These are phyloP conservation scores for Oophaga sylvatica DNA, from an alignment of 2,797 vertebrate species.

Conservation along the genomic window DNA sequence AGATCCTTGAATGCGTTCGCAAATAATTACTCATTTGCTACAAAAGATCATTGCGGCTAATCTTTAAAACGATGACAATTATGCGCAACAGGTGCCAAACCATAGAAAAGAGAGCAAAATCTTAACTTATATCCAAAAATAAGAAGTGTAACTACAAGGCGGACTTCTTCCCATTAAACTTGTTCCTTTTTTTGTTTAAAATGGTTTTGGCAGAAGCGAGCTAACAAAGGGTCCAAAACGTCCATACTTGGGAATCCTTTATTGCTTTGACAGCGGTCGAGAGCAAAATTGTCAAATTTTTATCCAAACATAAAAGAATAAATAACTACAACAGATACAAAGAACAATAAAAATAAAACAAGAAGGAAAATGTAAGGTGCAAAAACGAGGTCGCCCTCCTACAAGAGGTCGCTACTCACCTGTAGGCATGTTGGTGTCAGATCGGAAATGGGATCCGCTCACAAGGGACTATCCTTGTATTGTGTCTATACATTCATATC, in stretches of 20 bases:
- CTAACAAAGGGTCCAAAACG: background rate
- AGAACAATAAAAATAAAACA: background rate
- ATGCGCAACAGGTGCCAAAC: constrained; percentile 17
- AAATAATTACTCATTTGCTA: constrained; percentile 16
- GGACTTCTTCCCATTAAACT: no score
- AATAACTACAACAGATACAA: background rate
- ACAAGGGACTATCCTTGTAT: background rate
- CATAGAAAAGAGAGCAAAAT: background rate
- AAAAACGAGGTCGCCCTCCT: background rate
- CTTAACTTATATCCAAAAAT: background rate
- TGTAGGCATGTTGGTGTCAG: constrained; percentile 51
- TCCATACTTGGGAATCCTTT: no score
- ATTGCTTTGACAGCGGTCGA: no score
- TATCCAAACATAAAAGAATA: background rate
- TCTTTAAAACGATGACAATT: constrained; percentile 25
- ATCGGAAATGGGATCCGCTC: background rate
- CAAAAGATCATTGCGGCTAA: constrained; percentile 7
- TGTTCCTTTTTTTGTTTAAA: background rate
- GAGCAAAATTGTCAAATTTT: background rate
- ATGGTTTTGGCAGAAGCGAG: background rate
- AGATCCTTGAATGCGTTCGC: background rate
- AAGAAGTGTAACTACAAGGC: no score
- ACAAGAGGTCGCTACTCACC: constrained; percentile 32
- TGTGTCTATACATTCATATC: constrained; percentile 3
- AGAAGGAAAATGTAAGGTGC: background rate